These are phyloP conservation scores for Heterochromis multidens DNA, from an alignment of 2,113 vertebrate species.

Conservation along the genomic window DNA sequence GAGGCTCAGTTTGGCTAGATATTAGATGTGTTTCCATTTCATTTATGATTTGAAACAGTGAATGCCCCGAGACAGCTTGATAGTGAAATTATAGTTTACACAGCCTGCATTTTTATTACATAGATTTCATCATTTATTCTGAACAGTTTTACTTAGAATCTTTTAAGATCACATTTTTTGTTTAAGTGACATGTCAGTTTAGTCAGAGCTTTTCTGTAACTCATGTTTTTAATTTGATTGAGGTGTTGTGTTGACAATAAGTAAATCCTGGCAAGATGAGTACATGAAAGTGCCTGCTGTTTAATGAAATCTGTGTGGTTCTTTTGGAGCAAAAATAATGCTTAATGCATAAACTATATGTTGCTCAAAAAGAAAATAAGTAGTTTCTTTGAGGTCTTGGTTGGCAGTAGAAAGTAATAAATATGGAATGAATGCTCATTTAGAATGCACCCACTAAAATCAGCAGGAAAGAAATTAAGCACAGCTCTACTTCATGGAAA, in stretches of 20 bases:
- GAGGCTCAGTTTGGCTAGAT: slow-evolving; percentile 54
- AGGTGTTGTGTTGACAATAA: not conserved
- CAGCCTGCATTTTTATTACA: slow-evolving; percentile 27
- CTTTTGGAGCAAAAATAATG: not conserved
- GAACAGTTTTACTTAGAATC: not conserved
- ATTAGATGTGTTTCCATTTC: slow-evolving; percentile 66
- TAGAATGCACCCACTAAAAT: not conserved
- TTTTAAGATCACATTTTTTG: not conserved
- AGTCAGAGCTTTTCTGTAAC: not conserved
- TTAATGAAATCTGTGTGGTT: not conserved
- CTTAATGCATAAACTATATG: not conserved
- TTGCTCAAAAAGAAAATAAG: not conserved
- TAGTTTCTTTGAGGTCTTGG: not conserved
- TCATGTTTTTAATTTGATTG: not conserved
- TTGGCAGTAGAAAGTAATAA: not conserved
- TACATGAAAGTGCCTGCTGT: not conserved
- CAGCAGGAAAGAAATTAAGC: not conserved
- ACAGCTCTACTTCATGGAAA: not conserved
- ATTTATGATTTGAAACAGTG: slow-evolving; percentile 68
- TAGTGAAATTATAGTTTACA: slow-evolving; percentile 14
- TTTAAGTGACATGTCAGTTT: not conserved
- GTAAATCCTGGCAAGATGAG: not conserved
- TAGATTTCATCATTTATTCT: slow-evolving; percentile 17
- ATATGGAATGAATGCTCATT: not conserved
- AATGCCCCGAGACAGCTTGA: slow-evolving; percentile 33